phyloP scores from a whole-genome alignment of 2,888 invertebrate genomes.

The Agapostemon virescens region DNA sequence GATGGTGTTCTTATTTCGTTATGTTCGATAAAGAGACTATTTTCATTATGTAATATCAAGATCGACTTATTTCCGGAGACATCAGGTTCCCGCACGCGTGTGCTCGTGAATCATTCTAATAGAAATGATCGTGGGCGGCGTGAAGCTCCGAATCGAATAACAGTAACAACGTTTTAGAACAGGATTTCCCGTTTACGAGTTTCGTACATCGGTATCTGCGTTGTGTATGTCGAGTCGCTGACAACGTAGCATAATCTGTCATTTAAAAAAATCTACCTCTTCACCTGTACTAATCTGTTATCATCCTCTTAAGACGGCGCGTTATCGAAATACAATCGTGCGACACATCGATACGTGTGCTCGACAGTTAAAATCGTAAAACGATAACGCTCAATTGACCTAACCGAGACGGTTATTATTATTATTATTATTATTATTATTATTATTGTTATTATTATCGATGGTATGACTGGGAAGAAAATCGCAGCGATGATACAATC shows the following conservation, averaged over 20 bases:
- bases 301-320: neutral
- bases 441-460: neutral
- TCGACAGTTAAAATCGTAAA: neutral
- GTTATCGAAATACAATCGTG: neutral
- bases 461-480: neutral
- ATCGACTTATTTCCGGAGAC: neutral
- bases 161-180: neutral
- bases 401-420: neutral
- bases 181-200: neutral
- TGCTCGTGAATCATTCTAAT: neutral
- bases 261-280: neutral
- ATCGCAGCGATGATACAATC: neutral
- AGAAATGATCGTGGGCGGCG: neutral
- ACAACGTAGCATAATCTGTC: neutral
- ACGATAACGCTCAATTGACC: neutral
- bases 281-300: conserved; percentile 1
- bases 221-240: neutral
- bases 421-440: neutral
- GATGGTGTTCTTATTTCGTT: neutral
- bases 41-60: neutral
- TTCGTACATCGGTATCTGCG: neutral
- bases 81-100: neutral
- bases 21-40: neutral
- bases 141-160: neutral
- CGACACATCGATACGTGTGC: neutral